Evolutionary conservation across 2,797 vertebrate genomes (phyloP), one percentile per base, ranked within the genome.

Genomic region (Hoplostethus mediterraneus): DNA sequence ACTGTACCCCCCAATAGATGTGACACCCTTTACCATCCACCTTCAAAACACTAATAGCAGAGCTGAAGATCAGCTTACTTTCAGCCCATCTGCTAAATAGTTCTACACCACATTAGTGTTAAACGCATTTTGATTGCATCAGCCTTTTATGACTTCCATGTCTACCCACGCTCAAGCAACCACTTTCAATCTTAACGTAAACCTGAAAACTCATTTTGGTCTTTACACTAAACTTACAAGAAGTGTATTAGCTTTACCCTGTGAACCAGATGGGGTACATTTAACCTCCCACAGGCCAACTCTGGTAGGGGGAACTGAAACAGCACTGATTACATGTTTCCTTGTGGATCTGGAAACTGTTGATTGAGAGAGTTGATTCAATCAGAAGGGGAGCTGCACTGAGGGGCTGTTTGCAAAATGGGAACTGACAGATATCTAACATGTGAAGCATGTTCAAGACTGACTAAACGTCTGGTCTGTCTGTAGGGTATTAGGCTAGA

Each of bases 321-420:
- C 74, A 54, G 64, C 28, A n/a, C 81, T 77, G 87, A 90, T 86
- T 90, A 81, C 52, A 3, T 73, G 70, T 90, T 88, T 87, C 79
- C 77, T 77, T 5, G 2, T 45, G 74, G 66, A 76, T 81, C 69
- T 87, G 76, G 77, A 79, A 86, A 79, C 75, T 64, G 83, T 71
- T 82, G 82, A 91, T 80, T 63, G 59, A 76, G 57, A 47, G 53
- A 4, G 40, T 58, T 71, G 71, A 89, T 87, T 77, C 55, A 52
- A 85, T 65, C 55, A 72, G 79, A 81, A 73, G 55, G 52, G 14
- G 68, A 63, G 60, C 63, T 48, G 7, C 65, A 30, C 47, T 84
- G 80, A 80, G 14, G 51, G 63, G 25, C 51, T 60, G 12, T 51
- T 49, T 71, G 69, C 40, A 0, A 83, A 89, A 87, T 81, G 54